Evolutionary conservation across 2,888 invertebrate genomes (phyloP).

Genomic region (Agonopterix subpropinquella): DNA sequence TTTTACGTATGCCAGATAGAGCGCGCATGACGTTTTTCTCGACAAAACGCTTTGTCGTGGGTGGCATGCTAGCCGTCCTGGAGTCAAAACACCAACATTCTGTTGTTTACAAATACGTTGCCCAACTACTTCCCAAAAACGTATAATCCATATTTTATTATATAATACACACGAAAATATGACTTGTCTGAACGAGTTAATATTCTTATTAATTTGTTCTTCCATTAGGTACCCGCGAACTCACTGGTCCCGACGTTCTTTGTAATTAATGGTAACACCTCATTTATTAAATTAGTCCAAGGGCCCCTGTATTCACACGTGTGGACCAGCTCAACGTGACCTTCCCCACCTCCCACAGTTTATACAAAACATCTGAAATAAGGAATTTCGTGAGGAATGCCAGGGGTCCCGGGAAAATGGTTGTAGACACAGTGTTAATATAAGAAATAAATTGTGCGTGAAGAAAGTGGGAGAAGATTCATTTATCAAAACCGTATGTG

Average conservation of each 20-base stretch:
- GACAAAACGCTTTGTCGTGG: no score
- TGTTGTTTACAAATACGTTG: no score
- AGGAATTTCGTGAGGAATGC: slow-evolving; percentile 4
- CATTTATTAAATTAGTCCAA: slow-evolving; percentile 73
- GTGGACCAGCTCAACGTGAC: slow-evolving; percentile 43
- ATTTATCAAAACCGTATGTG: slow-evolving; percentile 56
- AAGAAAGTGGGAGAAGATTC: slow-evolving; percentile 69
- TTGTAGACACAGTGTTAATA: slow-evolving; percentile 46
- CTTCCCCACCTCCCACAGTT: slow-evolving; percentile 18
- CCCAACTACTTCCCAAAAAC: no score
- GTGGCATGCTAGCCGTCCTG: no score
- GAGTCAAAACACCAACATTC: no score
- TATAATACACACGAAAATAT: slow-evolving; percentile 39
- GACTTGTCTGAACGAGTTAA: slow-evolving; percentile 71
- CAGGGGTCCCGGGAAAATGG: slow-evolving; percentile 35
- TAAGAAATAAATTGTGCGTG: slow-evolving; percentile 68
- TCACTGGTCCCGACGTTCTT: slow-evolving; percentile 67
- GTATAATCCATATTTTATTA: no score
- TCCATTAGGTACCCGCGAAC: slow-evolving; percentile 54
- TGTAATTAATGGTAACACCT: slow-evolving; percentile 74
- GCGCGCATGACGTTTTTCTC: no score
- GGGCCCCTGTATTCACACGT: slow-evolving; percentile 56
- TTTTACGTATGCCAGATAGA: no score
- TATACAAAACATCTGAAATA: slow-evolving; percentile 7
- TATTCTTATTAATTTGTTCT: slow-evolving; percentile 71